Evolutionary conservation across 2,888 invertebrate genomes (phyloP), one percentile per base, ranked within the genome.

Genomic region (Spicauda simplicius): DNA sequence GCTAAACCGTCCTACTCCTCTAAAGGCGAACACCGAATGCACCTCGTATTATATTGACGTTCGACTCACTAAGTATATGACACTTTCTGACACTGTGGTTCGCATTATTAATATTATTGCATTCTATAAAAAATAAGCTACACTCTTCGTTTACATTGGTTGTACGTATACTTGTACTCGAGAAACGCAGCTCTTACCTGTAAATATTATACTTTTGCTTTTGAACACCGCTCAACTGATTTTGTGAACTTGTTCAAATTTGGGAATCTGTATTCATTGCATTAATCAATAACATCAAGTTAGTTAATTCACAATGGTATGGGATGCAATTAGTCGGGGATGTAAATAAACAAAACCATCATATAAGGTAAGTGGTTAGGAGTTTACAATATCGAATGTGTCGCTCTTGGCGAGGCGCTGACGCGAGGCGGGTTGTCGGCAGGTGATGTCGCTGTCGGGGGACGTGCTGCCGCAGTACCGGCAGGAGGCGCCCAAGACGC

Each of bases 401-500:
- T 33, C 18, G 50, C 0, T 1, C 2, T 18, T 50, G 33, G 33
- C 33, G 8, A 8, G 18, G 18, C 50, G 61, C 53, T 53, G 41
- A 41, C 20, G 11, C 61, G 53, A 20, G n/a, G 20, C 41, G 61
- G 59, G 65, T 60, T 72, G 73, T 73, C 68, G 66, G 78, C 90
- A 91, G 91, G 92, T 91, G 85, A 98, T 99, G 98, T 98, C 98
- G 90, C 95, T 99, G 88, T 99, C 97, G 90, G 98, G 99, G 78
- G 99, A 99, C 93, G 97, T 99, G 90, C 96, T 99, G 95, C 99
- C 99, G 78, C 98, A 98, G 94, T 99, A 99, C 94, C 96, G 98
- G 72, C 99, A 99, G 93, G 99, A 99, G 95, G 99, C 99, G 73
- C 99, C 99, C 77, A 99, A 99, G 94, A 99, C 99, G 71, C 99